These are phyloP conservation scores for Nothobranchius furzeri DNA, from an alignment of 2,113 vertebrate genomes.

Conservation along the genomic window DNA sequence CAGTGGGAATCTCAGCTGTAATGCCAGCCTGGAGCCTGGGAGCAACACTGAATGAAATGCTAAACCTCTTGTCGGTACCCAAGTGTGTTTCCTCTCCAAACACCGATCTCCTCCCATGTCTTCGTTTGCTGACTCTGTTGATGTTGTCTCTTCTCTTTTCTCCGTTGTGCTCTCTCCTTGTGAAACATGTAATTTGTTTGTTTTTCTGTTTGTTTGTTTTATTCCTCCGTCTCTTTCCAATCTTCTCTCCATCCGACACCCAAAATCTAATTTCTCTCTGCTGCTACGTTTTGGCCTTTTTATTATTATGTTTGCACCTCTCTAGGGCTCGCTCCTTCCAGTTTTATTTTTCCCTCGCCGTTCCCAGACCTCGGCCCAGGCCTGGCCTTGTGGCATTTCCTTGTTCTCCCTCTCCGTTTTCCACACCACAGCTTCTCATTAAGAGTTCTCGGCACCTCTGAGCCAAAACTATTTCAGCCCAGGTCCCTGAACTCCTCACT, in stretches of 20 bases:
- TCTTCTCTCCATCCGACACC: constrained; percentile 24
- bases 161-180: not conserved
- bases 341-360: constrained; percentile 31
- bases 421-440: constrained; percentile 38
- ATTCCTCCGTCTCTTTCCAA: constrained; percentile 36
- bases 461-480: constrained; percentile 27
- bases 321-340: constrained; percentile 6
- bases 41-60: constrained; percentile 50
- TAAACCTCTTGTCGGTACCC: constrained; percentile 43
- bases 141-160: constrained; percentile 37
- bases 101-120: constrained; percentile 2
- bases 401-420: constrained; percentile 28
- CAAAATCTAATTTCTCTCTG: constrained; percentile 57
- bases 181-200: constrained; percentile 19
- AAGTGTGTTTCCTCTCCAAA: constrained; percentile 25
- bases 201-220: constrained; percentile 14
- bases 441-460: constrained; percentile 42
- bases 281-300: constrained; percentile 33
- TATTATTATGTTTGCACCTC: constrained; percentile 30
- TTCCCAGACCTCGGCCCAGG: constrained; percentile 35
- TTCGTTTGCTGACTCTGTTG: constrained; percentile 53
- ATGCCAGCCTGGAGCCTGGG: constrained; percentile 49
- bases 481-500: constrained; percentile 8
- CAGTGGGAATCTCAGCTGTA: constrained; percentile 58
- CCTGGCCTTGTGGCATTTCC: constrained; percentile 55